Conservation (phyloP, 2,797 vertebrate genomes). For the Bufotes viridis region DNA sequence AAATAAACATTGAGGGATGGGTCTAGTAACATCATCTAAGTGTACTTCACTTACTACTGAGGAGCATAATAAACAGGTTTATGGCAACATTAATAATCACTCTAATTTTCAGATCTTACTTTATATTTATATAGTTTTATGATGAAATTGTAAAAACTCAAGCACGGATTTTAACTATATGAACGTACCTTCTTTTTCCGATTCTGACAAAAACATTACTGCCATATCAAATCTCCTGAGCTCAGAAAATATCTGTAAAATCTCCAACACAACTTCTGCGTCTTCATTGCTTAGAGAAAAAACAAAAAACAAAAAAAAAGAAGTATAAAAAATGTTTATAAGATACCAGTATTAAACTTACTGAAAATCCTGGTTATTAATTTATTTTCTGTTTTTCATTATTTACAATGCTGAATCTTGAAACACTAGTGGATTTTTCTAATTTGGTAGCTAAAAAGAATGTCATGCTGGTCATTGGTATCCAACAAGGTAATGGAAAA, state of each 20-base stretch:
- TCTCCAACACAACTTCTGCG: conserved; percentile 78
- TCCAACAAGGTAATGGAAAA: conserved; percentile 2
- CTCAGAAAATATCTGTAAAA: conserved; percentile 83
- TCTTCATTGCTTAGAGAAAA: conserved; percentile 80
- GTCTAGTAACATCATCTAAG: too few relatives aligned
- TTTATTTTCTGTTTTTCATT: background rate
- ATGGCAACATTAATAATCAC: background rate
- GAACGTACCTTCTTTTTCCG: conserved; percentile 88
- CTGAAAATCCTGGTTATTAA: background rate
- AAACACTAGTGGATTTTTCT: background rate
- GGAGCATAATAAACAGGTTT: too few relatives aligned
- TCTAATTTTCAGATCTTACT: too few relatives aligned
- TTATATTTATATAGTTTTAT: background rate
- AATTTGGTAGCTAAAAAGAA: background rate
- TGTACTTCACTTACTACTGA: too few relatives aligned
- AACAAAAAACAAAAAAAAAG: background rate
- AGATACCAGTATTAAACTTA: background rate
- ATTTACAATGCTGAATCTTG: background rate
- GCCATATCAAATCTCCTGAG: conserved; percentile 93
- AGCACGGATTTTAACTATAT: background rate
- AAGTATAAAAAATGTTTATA: background rate
- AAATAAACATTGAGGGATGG: too few relatives aligned
- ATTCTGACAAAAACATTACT: conserved; percentile 92
- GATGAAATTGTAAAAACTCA: background rate
- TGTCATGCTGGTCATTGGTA: background rate